Percentiles rank a stretch among this genome's conserved stretches.
Conservation (phyloP, 2,888 invertebrate species). For the Callimorpha dominula region DNA sequence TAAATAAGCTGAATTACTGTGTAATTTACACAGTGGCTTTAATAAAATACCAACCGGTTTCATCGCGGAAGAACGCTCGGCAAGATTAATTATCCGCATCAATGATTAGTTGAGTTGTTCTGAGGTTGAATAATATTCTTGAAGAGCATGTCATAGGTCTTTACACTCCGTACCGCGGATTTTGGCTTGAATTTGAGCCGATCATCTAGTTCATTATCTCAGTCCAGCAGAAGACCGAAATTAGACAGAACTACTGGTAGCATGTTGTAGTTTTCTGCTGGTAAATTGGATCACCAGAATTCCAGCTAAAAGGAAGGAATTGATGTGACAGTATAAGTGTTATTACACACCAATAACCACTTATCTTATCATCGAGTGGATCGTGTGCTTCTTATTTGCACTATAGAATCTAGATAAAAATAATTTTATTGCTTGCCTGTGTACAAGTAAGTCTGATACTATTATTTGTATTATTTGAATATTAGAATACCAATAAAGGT, state of each 20-base stretch:
- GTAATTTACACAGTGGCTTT: conserved; percentile 2
- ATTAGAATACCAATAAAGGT: too few relatives aligned
- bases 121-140: conserved; percentile 40
- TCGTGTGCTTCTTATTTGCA: too few relatives aligned
- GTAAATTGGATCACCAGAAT: too few relatives aligned
- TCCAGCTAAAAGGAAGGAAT: too few relatives aligned
- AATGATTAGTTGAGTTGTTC: conserved; percentile 57
- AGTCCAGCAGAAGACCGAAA: not conserved
- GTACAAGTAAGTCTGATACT: too few relatives aligned
- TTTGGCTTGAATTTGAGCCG: not conserved
- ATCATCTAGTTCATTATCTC: not conserved
- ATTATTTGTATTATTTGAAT: too few relatives aligned
- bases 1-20: not conserved
- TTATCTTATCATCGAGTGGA: too few relatives aligned
- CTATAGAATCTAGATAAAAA: too few relatives aligned
- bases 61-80: conserved; percentile 66
- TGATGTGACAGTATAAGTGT: too few relatives aligned
- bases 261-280: too few relatives aligned
- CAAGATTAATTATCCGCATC: conserved; percentile 71
- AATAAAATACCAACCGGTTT: conserved; percentile 59
- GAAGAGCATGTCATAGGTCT: conserved; percentile 47
- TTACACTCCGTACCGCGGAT: not conserved
- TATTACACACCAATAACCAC: too few relatives aligned
- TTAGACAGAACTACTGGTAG: not conserved
- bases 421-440: too few relatives aligned